Percentiles rank a stretch among this genome's conserved stretches.
Evolutionary conservation across 2,113 vertebrate species (phyloP).

Genomic region (Verasper variegatus): DNA sequence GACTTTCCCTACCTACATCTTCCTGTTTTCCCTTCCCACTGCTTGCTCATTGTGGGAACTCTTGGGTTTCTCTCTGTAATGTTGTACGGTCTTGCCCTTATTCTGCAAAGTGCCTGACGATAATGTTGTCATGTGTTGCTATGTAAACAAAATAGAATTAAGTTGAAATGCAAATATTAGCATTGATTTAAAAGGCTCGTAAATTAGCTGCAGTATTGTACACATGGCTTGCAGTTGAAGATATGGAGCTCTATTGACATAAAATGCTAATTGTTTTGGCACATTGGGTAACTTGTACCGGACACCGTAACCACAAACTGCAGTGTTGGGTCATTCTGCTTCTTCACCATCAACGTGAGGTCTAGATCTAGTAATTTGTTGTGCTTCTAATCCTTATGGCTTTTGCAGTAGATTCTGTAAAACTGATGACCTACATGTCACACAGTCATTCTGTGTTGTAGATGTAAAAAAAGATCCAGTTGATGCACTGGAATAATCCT

Average conservation of each 20-base stretch:
- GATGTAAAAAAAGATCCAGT: constrained; percentile 46
- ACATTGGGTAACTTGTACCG: no score
- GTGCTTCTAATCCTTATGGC: constrained; percentile 16
- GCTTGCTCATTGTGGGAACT: not conserved
- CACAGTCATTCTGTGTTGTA: constrained; percentile 31
- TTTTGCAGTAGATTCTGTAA: constrained; percentile 11
- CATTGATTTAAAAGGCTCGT: not conserved
- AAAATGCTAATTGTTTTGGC: no score
- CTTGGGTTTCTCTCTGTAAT: not conserved
- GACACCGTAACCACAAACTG: not conserved
- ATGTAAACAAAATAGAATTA: not conserved
- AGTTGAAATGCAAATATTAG: not conserved
- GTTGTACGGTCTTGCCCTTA: not conserved
- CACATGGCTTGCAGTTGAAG: not conserved
- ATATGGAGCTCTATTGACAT: not conserved
- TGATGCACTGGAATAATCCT: constrained; percentile 56
- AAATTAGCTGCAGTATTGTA: not conserved
- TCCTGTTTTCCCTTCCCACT: no score
- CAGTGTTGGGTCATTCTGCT: not conserved
- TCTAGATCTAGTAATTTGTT: constrained; percentile 3
- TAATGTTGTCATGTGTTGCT: not conserved
- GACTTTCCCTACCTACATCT: no score
- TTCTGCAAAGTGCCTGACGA: not conserved
- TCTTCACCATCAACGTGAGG: constrained; percentile 7
- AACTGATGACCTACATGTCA: constrained; percentile 49